Percentiles rank a stretch among this genome's conserved stretches.
phyloP scores from a whole-genome alignment of 2,113 vertebrate species.

The Thunnus maccoyii region DNA sequence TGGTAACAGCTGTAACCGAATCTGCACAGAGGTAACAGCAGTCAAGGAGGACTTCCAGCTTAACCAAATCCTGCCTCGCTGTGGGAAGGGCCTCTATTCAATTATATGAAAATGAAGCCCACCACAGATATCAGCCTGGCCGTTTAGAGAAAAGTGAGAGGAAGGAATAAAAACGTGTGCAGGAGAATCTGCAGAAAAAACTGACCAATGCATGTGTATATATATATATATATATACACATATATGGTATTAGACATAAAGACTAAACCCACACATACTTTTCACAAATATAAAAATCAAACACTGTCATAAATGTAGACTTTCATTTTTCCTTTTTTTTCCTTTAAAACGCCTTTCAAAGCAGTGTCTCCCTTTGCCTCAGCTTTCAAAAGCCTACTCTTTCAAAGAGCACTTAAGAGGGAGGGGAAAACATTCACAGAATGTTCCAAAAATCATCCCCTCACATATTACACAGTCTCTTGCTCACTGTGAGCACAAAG shows the following conservation, averaged over 20 bases:
- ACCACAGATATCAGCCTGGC: slow-evolving; percentile 73
- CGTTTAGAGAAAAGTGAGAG: slow-evolving; percentile 64
- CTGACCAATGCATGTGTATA: slow-evolving; percentile 31
- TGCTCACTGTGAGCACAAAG: slow-evolving; percentile 75
- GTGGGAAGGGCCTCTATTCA: slow-evolving; percentile 81
- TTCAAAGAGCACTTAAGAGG: slow-evolving; percentile 64
- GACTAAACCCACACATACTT: slow-evolving; percentile 19
- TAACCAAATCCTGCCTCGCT: slow-evolving; percentile 85
- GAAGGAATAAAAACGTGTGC: slow-evolving; percentile 33
- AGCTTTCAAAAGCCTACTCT: slow-evolving; percentile 59
- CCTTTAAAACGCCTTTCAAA: slow-evolving; percentile 53
- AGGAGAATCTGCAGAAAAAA: slow-evolving; percentile 47
- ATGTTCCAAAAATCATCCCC: slow-evolving; percentile 67
- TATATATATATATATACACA: not conserved
- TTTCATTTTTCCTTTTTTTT: slow-evolving; percentile 37
- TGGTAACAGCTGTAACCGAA: slow-evolving; percentile 85
- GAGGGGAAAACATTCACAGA: slow-evolving; percentile 63
- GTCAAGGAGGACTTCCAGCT: slow-evolving; percentile 82
- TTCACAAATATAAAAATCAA: slow-evolving; percentile 47
- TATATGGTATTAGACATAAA: slow-evolving; percentile 6
- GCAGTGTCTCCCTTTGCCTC: slow-evolving; percentile 45
- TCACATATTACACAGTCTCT: slow-evolving; percentile 70
- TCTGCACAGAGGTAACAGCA: slow-evolving; percentile 82
- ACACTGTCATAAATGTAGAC: slow-evolving; percentile 31
- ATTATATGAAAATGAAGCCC: slow-evolving; percentile 88